A percentile compares a stretch with the other conserved stretches of the same genome.
These are phyloP conservation scores for Naja naja DNA, from an alignment of 2,113 vertebrate species.

Conservation along the genomic window DNA sequence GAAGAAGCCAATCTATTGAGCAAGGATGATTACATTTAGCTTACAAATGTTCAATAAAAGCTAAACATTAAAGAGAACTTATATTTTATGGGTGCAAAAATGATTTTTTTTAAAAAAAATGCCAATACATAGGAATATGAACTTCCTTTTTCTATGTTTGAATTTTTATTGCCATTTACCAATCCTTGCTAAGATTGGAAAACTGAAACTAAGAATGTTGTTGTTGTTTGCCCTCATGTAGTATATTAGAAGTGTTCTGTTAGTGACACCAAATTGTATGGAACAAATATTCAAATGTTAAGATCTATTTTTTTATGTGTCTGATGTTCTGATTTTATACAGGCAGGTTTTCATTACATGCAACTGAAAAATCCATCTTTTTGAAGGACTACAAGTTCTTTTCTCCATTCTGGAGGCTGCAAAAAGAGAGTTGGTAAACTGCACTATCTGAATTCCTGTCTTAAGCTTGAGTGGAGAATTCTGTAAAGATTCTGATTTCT, in stretches of 20 bases:
- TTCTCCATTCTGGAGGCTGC: neutral
- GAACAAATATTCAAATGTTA: neutral
- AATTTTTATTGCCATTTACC: neutral
- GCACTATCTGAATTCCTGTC: neutral
- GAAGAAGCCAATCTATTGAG: neutral
- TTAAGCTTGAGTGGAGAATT: neutral
- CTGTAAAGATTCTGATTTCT: neutral
- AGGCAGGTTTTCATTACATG: neutral
- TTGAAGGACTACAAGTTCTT: neutral
- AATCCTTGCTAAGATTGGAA: neutral
- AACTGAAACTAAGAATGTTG: neutral
- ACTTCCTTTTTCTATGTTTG: neutral
- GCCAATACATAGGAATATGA: neutral
- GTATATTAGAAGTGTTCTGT: neutral
- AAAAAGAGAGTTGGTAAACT: neutral
- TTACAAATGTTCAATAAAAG: neutral
- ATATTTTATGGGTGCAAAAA: neutral
- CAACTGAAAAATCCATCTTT: neutral
- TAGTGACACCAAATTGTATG: neutral
- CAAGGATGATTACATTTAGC: neutral
- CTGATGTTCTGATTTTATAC: neutral
- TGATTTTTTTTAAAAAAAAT: neutral
- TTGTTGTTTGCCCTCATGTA: neutral
- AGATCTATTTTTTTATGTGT: neutral
- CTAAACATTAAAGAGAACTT: neutral